phyloP scores from a whole-genome alignment of 2,888 invertebrate species.

The Adela reaumurella region DNA sequence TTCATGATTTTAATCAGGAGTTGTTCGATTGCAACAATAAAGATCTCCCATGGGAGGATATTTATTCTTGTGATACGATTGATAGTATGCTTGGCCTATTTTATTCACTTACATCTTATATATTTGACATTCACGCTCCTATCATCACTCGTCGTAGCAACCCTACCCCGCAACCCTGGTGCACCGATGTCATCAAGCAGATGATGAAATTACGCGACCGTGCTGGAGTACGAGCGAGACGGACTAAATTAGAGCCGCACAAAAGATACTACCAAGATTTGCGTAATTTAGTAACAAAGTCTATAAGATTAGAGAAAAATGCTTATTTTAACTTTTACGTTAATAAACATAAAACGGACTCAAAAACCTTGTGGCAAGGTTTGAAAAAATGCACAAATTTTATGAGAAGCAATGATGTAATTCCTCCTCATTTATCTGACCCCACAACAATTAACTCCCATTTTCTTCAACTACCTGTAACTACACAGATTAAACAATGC shows the following conservation, averaged over 20 bases:
- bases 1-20: no score
- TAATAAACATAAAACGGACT: slow-evolving; percentile 4
- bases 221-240: slow-evolving; percentile 1
- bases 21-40: no score
- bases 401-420: neutral
- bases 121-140: neutral
- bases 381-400: slow-evolving; percentile 4
- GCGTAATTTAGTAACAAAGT: slow-evolving; percentile 4
- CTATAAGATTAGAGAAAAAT: slow-evolving; percentile 5
- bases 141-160: neutral
- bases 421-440: slow-evolving; percentile 5
- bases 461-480: slow-evolving; percentile 3
- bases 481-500: neutral
- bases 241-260: slow-evolving; percentile 2
- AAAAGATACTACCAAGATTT: slow-evolving; percentile 6
- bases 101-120: neutral
- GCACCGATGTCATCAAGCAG: slow-evolving; percentile 4
- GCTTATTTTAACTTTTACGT: slow-evolving; percentile 6
- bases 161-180: slow-evolving; percentile 6
- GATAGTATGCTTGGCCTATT: no score
- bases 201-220: slow-evolving; percentile 8
- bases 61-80: no score
- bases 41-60: no score
- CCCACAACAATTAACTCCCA: slow-evolving; percentile 7
- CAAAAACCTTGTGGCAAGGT: slow-evolving; percentile 9